phyloP scores from a whole-genome alignment of 2,113 vertebrate genomes.

The Carollia perspicillata region DNA sequence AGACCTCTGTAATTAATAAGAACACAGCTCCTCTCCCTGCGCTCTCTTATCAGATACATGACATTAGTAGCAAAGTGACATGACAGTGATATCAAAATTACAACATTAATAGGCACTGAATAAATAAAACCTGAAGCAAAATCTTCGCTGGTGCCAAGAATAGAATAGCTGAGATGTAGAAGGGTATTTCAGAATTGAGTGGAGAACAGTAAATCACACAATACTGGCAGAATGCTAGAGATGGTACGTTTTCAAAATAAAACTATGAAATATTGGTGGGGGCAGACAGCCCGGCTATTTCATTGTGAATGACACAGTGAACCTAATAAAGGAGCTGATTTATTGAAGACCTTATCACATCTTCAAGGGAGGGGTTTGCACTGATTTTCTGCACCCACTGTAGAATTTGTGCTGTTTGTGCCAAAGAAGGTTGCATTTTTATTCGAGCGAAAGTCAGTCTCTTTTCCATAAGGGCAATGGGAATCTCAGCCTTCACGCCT shows the following conservation, averaged over 20 bases:
- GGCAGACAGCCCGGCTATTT: conserved; percentile 11
- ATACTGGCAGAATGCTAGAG: conserved; percentile 14
- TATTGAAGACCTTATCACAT: conserved; percentile 57
- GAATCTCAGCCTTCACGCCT: neutral
- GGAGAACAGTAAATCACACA: conserved; percentile 34
- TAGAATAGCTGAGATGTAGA: neutral
- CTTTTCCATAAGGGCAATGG: neutral
- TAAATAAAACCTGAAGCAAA: conserved; percentile 67
- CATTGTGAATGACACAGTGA: neutral
- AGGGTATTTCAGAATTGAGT: neutral
- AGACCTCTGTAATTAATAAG: conserved; percentile 70
- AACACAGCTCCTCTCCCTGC: conserved; percentile 39
- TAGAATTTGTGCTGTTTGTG: neutral
- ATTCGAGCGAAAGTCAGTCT: conserved; percentile 53
- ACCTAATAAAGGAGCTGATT: conserved; percentile 55
- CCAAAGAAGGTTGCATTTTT: conserved; percentile 21
- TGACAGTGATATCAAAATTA: conserved; percentile 72
- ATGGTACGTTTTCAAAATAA: conserved; percentile 43
- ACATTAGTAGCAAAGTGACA: conserved; percentile 64
- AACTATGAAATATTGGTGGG: conserved; percentile 57
- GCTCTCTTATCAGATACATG: conserved; percentile 68
- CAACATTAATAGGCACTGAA: conserved; percentile 40
- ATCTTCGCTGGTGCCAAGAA: conserved; percentile 20
- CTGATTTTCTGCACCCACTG: conserved; percentile 20
- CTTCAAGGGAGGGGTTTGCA: conserved; percentile 35